These are phyloP conservation scores for Phalacrocorax brasilianus DNA, from an alignment of 2,113 vertebrate species.

Conservation along the genomic window DNA sequence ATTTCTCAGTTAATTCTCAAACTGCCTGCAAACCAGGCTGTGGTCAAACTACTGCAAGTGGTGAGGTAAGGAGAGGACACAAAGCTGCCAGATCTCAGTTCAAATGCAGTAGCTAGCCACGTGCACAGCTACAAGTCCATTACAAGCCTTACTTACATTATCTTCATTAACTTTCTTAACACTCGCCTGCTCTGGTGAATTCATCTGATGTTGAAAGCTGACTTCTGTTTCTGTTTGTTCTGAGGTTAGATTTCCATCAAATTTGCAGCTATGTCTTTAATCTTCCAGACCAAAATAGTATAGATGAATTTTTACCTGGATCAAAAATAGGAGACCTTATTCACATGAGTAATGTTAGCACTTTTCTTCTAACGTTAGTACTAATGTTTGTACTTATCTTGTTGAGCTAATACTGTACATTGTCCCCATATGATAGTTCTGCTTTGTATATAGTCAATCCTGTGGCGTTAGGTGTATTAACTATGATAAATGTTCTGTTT, in stretches of 20 bases:
- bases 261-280: neutral
- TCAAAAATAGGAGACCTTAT: neutral
- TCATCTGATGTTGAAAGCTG: neutral
- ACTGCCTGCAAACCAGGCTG: neutral
- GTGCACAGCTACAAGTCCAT: neutral
- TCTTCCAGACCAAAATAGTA: neutral
- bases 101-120: neutral
- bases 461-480: neutral
- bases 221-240: neutral
- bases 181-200: neutral
- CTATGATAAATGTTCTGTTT: neutral
- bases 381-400: neutral
- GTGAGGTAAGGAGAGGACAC: neutral
- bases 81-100: neutral
- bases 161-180: neutral
- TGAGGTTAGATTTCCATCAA: neutral
- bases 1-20: neutral
- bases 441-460: neutral
- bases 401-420: neutral
- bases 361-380: neutral
- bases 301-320: neutral
- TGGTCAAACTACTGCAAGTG: neutral
- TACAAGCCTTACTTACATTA: neutral
- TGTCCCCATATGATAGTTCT: neutral
- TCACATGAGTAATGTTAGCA: neutral